Conservation (phyloP, 2,113 vertebrate species). For the Cheirogaleus medius region DNA sequence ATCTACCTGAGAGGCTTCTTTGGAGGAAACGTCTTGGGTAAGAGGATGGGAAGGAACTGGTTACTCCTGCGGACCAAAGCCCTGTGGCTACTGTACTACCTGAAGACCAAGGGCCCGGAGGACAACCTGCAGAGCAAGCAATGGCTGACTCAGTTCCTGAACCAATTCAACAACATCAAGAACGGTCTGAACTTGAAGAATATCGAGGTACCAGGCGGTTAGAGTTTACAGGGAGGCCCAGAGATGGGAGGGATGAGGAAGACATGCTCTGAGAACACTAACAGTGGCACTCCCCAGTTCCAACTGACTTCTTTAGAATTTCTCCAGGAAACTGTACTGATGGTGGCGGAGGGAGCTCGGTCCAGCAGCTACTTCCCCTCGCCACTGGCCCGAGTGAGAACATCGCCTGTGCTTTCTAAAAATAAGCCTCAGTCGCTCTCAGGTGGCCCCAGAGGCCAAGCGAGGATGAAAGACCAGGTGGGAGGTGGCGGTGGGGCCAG, state of each 20-base stretch:
- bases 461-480: not conserved
- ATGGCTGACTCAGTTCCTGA: constrained; percentile 85
- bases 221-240: not conserved
- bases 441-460: fast-evolving
- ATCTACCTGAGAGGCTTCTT: constrained; percentile 79
- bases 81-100: constrained; percentile 84
- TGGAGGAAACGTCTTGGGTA: constrained; percentile 77
- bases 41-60: fast-evolving
- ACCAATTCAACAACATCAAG: constrained; percentile 46
- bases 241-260: not conserved
- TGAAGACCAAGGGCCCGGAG: constrained; percentile 72
- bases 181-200: fast-evolving
- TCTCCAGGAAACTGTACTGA: not conserved
- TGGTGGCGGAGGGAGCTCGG: too few species aligned
- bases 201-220: constrained; percentile 80
- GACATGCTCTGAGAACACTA: too few species aligned
- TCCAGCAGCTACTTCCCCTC: not conserved
- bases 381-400: not conserved
- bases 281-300: fast-evolving
- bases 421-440: not conserved
- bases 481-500: too few species aligned
- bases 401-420: not conserved
- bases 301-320: not conserved
- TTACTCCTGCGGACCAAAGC: constrained; percentile 78
- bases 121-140: constrained; percentile 44